Percentiles rank a stretch among this genome's conserved stretches.
These are phyloP conservation scores for Danio choprae DNA, from an alignment of 2,797 vertebrate genomes.

Conservation along the genomic window DNA sequence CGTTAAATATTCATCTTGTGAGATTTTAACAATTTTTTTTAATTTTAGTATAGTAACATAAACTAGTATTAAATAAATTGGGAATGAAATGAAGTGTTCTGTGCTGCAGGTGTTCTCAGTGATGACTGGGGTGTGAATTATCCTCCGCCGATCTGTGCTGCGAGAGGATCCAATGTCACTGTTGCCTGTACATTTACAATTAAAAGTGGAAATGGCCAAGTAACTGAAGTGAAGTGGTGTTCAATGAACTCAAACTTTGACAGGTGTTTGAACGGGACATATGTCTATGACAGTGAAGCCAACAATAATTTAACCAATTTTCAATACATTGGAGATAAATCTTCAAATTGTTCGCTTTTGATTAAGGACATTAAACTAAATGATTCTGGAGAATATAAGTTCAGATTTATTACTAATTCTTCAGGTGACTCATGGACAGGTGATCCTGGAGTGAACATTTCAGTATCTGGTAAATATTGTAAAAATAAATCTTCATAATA, in stretches of 20 bases:
- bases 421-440: fast-evolving
- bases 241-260: not conserved
- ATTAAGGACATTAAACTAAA: conserved; percentile 29
- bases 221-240: not conserved
- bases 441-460: not conserved
- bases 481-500: not conserved
- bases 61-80: not conserved
- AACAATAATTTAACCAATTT: not conserved
- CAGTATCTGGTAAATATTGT: conserved; percentile 26
- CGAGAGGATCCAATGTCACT: conserved; percentile 25
- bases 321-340: conserved; percentile 27
- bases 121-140: not conserved
- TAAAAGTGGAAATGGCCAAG: not conserved
- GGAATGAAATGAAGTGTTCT: not conserved
- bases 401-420: conserved; percentile 23
- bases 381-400: conserved; percentile 32
- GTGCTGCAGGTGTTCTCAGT: conserved; percentile 36
- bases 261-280: fast-evolving
- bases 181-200: conserved; percentile 31
- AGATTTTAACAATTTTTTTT: not conserved
- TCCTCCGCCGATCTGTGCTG: conserved; percentile 8
- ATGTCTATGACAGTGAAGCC: not conserved
- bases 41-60: not conserved
- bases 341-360: conserved; percentile 27
- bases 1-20: not conserved